phyloP scores from a whole-genome alignment of 2,113 vertebrate species.

The Leucoraja erinaceus region DNA sequence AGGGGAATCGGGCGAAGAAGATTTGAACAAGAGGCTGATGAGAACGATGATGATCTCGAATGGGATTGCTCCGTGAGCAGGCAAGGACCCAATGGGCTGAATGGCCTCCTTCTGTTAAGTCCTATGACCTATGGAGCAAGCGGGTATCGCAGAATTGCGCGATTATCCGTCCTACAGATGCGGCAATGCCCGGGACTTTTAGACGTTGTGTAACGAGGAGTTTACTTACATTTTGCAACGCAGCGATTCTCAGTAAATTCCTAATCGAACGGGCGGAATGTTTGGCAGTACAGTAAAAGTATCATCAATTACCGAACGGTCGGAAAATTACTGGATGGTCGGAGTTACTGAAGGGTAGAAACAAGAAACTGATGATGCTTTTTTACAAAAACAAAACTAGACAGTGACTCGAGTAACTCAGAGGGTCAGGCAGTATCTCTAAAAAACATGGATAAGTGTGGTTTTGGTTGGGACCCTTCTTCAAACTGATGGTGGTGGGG shows the following conservation, averaged over 20 bases:
- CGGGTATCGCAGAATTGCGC: background rate
- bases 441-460: no score
- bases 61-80: no score
- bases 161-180: background rate
- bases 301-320: background rate
- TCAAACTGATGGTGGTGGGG: no score
- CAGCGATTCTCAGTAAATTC: background rate
- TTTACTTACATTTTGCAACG: background rate
- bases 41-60: background rate
- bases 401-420: no score
- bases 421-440: no score
- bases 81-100: no score
- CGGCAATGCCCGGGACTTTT: background rate
- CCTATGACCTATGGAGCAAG: background rate
- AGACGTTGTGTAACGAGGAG: background rate
- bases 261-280: background rate
- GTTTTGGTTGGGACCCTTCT: no score
- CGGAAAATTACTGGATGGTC: background rate
- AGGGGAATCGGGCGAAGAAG: no score
- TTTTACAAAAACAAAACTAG: no score
- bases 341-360: background rate
- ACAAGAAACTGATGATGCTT: background rate
- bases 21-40: background rate
- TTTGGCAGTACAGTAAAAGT: background rate
- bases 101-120: no score